Evolutionary conservation across 2,888 invertebrate genomes (phyloP).

Genomic region (Acrobasis suavella): DNA sequence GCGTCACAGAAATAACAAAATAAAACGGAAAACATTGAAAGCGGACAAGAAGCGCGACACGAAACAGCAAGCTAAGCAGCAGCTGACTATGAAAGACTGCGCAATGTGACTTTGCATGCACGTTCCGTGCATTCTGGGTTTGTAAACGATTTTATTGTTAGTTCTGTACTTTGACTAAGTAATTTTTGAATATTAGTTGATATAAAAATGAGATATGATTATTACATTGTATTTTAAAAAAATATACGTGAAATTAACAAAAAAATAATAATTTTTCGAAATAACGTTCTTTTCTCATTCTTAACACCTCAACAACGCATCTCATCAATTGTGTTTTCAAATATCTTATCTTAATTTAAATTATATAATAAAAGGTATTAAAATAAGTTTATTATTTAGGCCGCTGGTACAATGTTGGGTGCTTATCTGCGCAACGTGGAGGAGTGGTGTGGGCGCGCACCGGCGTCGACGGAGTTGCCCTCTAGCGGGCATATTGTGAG

Average conservation of each 20-base stretch:
- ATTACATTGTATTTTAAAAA: neutral
- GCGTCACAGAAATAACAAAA: conserved; percentile 82
- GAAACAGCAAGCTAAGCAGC: conserved; percentile 87
- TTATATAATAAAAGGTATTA: neutral
- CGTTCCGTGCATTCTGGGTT: conserved; percentile 34
- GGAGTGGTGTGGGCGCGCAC: conserved; percentile 78
- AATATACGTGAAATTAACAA: neutral
- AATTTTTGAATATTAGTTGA: neutral
- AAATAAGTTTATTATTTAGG: conserved; percentile 24
- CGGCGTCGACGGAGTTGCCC: conserved; percentile 68
- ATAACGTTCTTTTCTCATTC: neutral
- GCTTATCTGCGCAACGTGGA: conserved; percentile 75
- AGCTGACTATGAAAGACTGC: conserved; percentile 82
- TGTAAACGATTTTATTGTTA: neutral
- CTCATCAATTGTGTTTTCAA: neutral
- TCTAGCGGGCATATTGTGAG: conserved; percentile 80
- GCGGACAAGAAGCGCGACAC: conserved; percentile 84
- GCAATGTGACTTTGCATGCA: conserved; percentile 62
- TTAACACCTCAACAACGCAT: neutral
- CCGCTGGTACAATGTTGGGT: conserved; percentile 63
- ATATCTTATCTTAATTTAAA: neutral
- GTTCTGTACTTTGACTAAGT: neutral
- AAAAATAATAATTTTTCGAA: neutral
- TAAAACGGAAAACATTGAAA: conserved; percentile 83
- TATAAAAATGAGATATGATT: neutral